These are phyloP conservation scores for Nephrocerus scutellatus DNA, from an alignment of 2,888 invertebrate genomes.

Conservation along the genomic window DNA sequence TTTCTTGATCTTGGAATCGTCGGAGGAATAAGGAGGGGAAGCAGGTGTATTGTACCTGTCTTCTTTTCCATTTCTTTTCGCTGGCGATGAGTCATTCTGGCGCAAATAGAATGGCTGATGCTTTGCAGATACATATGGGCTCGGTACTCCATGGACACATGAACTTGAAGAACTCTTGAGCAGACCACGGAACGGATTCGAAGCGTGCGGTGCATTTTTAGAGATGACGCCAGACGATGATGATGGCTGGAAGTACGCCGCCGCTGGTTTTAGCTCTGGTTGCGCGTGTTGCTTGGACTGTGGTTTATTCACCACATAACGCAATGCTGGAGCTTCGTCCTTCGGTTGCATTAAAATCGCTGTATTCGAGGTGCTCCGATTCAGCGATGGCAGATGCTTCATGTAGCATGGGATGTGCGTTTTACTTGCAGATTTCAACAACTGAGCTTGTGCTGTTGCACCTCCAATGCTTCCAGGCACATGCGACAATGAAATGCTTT, in stretches of 20 bases:
- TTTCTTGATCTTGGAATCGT: no score
- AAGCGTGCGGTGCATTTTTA: background rate
- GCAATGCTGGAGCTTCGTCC: no score
- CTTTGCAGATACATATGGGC: no score
- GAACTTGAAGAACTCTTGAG: constrained; percentile 46
- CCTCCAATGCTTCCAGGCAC: constrained; percentile 28
- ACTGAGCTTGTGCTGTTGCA: background rate
- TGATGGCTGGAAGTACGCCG: constrained; percentile 2
- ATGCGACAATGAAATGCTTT: constrained; percentile 44
- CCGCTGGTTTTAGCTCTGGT: constrained; percentile 1
- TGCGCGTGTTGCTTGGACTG: constrained; percentile 13
- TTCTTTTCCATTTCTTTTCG: no score
- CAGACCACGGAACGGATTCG: constrained; percentile 27
- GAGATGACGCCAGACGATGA: constrained; percentile 9
- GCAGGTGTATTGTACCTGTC: no score
- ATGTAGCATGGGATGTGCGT: constrained; percentile 46
- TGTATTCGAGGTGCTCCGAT: constrained; percentile 45
- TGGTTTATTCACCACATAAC: no score
- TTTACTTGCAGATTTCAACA: constrained; percentile 37
- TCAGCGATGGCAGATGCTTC: constrained; percentile 41
- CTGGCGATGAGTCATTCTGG: constrained; percentile 20
- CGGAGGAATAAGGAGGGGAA: no score
- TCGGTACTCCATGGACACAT: constrained; percentile 35
- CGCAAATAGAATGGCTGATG: constrained; percentile 31
- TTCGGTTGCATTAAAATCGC: constrained; percentile 39